phyloP scores from a whole-genome alignment of 2,113 vertebrate genomes.

The Pedionomus torquatus region DNA sequence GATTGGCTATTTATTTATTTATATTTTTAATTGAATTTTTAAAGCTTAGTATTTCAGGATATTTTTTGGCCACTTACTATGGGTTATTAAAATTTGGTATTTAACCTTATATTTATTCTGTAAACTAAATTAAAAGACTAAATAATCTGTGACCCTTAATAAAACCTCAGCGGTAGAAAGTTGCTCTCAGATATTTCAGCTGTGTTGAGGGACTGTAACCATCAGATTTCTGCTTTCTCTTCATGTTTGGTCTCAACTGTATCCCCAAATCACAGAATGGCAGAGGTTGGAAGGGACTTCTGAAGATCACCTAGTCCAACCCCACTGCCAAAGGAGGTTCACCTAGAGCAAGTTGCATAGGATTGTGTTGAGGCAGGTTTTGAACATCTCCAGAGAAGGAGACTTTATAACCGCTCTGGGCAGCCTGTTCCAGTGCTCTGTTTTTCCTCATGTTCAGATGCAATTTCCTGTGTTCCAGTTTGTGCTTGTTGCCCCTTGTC shows the following conservation, averaged over 20 bases:
- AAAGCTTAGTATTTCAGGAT: neutral
- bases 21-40: conserved; percentile 23
- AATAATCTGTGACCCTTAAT: neutral
- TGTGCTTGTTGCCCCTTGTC: neutral
- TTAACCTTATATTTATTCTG: conserved; percentile 6
- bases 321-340: neutral
- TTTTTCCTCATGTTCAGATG: neutral
- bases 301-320: neutral
- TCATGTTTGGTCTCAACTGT: neutral
- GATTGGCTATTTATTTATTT: conserved; percentile 44
- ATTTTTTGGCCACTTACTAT: neutral
- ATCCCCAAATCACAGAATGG: neutral
- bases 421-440: neutral
- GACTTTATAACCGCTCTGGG: neutral
- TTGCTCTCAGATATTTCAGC: neutral
- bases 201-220: neutral
- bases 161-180: neutral
- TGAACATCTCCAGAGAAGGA: neutral
- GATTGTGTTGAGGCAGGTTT: neutral
- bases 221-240: neutral
- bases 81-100: neutral
- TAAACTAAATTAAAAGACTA: neutral
- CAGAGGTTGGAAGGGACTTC: neutral
- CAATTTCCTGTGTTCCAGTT: neutral
- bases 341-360: neutral